These are phyloP conservation scores for Poecilia gillii DNA, from an alignment of 2,797 vertebrate species.

Conservation along the genomic window DNA sequence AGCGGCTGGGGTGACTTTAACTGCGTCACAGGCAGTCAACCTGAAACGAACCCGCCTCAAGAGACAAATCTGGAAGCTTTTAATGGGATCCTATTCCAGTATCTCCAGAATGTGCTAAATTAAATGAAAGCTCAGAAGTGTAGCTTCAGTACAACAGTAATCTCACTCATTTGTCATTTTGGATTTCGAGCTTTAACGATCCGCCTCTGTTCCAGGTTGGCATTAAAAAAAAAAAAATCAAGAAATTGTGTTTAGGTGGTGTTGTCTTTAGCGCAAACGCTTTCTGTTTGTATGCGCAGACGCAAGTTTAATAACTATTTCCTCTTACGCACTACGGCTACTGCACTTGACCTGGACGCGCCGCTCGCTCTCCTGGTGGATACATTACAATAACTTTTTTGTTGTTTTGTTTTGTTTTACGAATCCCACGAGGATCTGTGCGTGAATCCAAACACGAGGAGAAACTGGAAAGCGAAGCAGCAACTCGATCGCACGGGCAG, in stretches of 20 bases:
- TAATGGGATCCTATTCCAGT: not conserved
- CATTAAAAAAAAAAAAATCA: not conserved
- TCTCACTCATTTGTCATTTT: not conserved
- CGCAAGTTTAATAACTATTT: not conserved
- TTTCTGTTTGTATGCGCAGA: not conserved
- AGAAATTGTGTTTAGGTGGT: not conserved
- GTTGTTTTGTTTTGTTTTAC: not conserved
- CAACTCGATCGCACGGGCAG: not conserved
- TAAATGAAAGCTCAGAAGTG: not conserved
- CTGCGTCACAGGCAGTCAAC: conserved; percentile 84
- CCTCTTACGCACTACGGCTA: conserved; percentile 36
- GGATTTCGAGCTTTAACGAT: not conserved
- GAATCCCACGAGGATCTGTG: not conserved
- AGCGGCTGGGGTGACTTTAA: conserved; percentile 81
- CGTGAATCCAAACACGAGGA: conserved; percentile 1
- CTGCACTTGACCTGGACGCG: not conserved
- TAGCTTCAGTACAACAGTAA: not conserved
- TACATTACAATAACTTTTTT: not conserved
- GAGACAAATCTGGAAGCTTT: not conserved
- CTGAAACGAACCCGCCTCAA: not conserved
- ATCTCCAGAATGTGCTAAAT: not conserved
- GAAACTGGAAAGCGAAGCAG: not conserved
- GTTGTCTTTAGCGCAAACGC: not conserved
- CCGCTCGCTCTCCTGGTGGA: not conserved
- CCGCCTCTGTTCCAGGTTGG: conserved; percentile 1